Base-by-base conservation (phyloP, 2,113 vertebrate genomes). In the Phaethornis superciliosus region DNA sequence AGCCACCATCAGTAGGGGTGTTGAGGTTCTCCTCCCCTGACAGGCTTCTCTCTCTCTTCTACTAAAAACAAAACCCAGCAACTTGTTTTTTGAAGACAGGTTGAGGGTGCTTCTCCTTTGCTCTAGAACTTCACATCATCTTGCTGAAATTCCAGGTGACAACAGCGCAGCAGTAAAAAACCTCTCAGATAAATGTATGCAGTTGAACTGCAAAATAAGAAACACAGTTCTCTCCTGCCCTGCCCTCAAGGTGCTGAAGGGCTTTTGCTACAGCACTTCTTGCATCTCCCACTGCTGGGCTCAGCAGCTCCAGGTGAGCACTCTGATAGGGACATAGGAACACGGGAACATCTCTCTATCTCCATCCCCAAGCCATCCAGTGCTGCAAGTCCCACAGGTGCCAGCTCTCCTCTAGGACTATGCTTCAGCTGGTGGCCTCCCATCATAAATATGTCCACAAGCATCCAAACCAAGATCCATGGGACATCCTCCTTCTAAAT, bases 141-240 rank as follows among this genome's bases (percentile, higher is more conserved):
- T 2, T 7, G 22, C 44, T 68, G 60, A 65, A 79, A 14, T 40
- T 40, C 40, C 40, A 11, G 40, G 11, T 40, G 40, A 40, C 11
- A 40, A 40, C 40, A 56, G n/a, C 55, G 22, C 9, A 67, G 37
- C 65, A 62, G 22, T 55, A 81, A 55, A 84, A 62, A 40, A 12
- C 2, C 60, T 91, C 46, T 28, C 33, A n/a, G 47, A 10, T 62
- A 24, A 51, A 42, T 0, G 1, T 21, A 46, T 1, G 2, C 18
- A 49, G 85, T 12, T 5, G 33, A 81, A 78, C 22, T 1, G 0
- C 51, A 65, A 47, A 32, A 51, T 46, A 47, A 83, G 63, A 26
- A 89, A 52, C 0, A 0, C 1, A 3, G 22, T 55, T 85, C 37
- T 7, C 21, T 59, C 54, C 33, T 20, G 23, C 32, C 54, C 52